These are phyloP conservation scores for Cerastis leucographa DNA, from an alignment of 2,888 invertebrate species.

Conservation along the genomic window DNA sequence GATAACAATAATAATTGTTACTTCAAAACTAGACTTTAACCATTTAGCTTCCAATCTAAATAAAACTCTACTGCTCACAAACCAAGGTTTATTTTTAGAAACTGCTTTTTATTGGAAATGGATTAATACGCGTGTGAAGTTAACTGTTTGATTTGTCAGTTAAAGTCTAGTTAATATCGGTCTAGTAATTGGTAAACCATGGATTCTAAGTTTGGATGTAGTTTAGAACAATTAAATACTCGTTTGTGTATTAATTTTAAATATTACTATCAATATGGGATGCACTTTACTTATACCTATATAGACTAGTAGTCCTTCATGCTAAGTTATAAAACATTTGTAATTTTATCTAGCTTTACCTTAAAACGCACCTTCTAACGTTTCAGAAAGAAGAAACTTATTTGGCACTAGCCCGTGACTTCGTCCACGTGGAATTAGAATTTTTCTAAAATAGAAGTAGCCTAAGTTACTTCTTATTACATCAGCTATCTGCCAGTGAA, in stretches of 20 bases:
- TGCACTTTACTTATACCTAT: not conserved
- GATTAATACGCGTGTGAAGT: conserved; percentile 69
- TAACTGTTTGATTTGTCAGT: conserved; percentile 64
- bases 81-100: not conserved
- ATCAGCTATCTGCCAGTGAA: no score
- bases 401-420: no score
- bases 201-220: conserved; percentile 35
- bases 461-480: no score
- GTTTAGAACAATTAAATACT: conserved; percentile 30
- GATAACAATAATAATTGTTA: conserved; percentile 75
- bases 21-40: conserved; percentile 65
- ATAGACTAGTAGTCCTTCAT: not conserved
- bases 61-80: not conserved
- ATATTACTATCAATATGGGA: not conserved
- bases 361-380: not conserved
- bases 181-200: conserved; percentile 56
- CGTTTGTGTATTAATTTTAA: conserved; percentile 31
- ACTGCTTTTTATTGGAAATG: conserved; percentile 27
- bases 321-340: not conserved
- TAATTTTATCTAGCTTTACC: not conserved
- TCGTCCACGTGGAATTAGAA: no score
- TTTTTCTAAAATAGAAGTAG: no score
- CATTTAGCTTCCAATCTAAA: conserved; percentile 24
- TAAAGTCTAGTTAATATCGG: conserved; percentile 63
- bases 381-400: no score